Evolutionary conservation across 2,797 vertebrate species (phyloP).

Genomic region (Hylomyscus alleni): DNA sequence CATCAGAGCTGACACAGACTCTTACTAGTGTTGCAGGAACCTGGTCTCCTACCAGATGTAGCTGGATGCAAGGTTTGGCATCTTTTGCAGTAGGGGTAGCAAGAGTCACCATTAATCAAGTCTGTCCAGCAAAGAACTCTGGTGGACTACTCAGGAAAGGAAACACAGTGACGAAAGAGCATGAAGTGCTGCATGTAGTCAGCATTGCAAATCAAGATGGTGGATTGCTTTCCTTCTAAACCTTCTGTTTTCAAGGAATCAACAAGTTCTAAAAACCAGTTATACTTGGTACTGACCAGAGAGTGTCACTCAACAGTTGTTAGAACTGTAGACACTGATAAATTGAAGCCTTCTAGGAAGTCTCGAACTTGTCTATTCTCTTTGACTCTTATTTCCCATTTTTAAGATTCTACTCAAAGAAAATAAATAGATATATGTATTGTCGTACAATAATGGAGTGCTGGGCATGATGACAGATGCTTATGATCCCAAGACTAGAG

Average conservation of each 20-base stretch:
- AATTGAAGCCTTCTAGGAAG: neutral
- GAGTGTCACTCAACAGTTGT: slow-evolving; percentile 1
- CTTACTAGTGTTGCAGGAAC: slow-evolving; percentile 43
- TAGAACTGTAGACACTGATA: slow-evolving; percentile 25
- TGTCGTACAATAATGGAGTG: neutral
- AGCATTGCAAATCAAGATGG: slow-evolving; percentile 44
- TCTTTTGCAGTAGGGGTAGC: slow-evolving; percentile 19
- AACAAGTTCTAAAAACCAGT: slow-evolving; percentile 26
- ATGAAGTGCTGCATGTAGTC: slow-evolving; percentile 5
- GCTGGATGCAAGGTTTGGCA: slow-evolving; percentile 44
- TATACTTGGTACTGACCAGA: slow-evolving; percentile 23
- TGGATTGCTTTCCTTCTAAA: slow-evolving; percentile 47
- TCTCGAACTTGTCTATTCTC: slow-evolving; percentile 1
- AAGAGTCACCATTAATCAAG: slow-evolving; percentile 16
- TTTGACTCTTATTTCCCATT: slow-evolving; percentile 42
- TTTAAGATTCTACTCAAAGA: slow-evolving; percentile 40
- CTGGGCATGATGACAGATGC: neutral
- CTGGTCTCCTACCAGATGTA: slow-evolving; percentile 47
- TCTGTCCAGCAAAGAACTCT: slow-evolving; percentile 23
- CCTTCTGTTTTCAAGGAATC: neutral
- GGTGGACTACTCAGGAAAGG: neutral
- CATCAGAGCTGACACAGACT: slow-evolving; percentile 42
- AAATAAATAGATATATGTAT: slow-evolving; percentile 43
- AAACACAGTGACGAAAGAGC: slow-evolving; percentile 20
- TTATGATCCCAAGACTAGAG: neutral